Conservation (phyloP, 2,113 vertebrate genomes). For the Marmota monax region DNA sequence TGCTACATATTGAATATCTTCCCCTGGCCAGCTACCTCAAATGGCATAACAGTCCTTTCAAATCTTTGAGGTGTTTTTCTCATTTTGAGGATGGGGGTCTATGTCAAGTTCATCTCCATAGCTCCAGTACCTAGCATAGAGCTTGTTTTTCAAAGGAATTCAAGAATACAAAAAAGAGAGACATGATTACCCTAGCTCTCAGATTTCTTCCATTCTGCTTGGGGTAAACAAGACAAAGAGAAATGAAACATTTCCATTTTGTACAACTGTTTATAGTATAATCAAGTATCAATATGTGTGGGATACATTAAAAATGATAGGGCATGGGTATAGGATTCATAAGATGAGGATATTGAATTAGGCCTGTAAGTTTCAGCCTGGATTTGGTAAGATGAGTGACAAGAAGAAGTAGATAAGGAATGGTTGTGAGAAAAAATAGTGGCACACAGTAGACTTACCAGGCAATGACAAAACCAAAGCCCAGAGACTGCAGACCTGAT, state of each 20-base stretch:
- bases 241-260: conserved; percentile 1
- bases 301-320: not conserved
- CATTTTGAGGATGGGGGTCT: not conserved
- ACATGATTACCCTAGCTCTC: not conserved
- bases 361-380: not conserved
- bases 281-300: not conserved
- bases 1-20: not conserved
- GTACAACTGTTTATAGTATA: not conserved
- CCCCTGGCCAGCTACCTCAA: not conserved
- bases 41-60: not conserved
- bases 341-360: not conserved
- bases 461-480: not conserved
- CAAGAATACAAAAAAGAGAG: not conserved
- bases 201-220: not conserved
- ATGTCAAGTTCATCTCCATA: not conserved
- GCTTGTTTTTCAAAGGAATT: not conserved
- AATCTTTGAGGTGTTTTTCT: not conserved
- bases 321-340: not conserved
- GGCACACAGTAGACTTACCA: not conserved
- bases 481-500: not conserved
- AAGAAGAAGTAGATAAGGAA: not conserved
- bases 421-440: not conserved
- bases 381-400: not conserved
- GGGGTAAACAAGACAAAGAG: not conserved
- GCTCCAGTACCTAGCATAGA: not conserved